Conservation (phyloP, 2,113 vertebrate species). For the Paratilapia polleni region DNA sequence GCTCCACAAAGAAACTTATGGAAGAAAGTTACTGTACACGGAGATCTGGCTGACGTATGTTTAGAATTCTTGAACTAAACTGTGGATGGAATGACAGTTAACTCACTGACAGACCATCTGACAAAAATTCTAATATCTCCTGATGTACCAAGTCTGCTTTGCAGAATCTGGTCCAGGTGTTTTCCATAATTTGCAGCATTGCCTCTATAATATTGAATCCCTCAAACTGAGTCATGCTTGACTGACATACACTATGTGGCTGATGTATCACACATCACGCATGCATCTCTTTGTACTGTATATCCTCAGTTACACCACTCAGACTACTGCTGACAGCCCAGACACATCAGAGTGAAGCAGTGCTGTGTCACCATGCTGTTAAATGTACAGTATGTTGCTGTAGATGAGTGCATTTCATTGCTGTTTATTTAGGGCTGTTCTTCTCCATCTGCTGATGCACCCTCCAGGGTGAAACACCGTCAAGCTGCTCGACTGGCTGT, state of each 20-base stretch:
- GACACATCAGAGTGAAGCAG: background rate
- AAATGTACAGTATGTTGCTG: background rate
- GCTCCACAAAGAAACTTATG: background rate
- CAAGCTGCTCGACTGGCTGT: background rate
- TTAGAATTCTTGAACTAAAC: too few relatives aligned
- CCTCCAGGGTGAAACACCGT: background rate
- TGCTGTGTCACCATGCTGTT: background rate
- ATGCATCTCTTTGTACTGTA: background rate
- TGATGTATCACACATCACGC: background rate
- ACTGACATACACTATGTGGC: background rate
- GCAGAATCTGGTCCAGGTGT: background rate
- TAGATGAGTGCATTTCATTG: background rate
- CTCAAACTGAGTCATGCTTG: background rate
- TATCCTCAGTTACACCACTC: background rate
- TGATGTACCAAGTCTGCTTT: background rate
- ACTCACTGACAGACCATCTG: background rate
- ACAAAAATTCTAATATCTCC: background rate
- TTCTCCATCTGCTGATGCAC: background rate
- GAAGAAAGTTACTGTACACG: background rate
- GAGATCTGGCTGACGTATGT: too few relatives aligned
- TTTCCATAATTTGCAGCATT: background rate
- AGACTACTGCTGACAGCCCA: background rate
- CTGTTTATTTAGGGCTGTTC: background rate
- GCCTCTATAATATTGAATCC: background rate
- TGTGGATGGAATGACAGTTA: background rate